Conservation (phyloP, 2,113 vertebrate genomes). For the Pomatorhinus ruficollis region DNA sequence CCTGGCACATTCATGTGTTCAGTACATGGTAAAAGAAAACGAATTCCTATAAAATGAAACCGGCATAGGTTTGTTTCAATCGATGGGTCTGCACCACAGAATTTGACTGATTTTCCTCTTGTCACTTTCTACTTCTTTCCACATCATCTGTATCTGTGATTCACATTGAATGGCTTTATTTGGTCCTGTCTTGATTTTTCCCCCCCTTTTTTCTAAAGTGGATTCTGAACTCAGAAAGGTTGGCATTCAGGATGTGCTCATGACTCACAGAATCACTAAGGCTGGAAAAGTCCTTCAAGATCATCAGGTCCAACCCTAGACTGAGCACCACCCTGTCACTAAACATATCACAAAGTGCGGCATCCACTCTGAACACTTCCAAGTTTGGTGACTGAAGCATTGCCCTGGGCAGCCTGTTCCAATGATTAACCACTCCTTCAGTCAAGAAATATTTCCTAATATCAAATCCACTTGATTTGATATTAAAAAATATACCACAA, state of each 20-base stretch:
- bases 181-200: background rate
- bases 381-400: background rate
- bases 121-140: background rate
- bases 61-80: background rate
- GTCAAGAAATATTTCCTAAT: background rate
- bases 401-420: background rate
- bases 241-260: rapidly evolving
- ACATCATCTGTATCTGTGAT: background rate
- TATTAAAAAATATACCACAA: background rate
- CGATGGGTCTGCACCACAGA: background rate
- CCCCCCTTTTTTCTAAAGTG: background rate
- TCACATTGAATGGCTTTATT: background rate
- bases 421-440: background rate
- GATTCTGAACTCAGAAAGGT: background rate
- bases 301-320: background rate
- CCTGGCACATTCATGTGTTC: background rate
- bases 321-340: background rate
- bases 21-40: background rate
- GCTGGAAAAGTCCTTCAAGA: background rate
- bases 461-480: background rate
- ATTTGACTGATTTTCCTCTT: background rate
- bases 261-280: background rate
- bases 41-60: background rate
- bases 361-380: background rate
- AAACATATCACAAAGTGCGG: background rate